Percentiles rank a stretch among this genome's conserved stretches.
Conservation (phyloP, 2,113 vertebrate species). For the Axis porcinus region DNA sequence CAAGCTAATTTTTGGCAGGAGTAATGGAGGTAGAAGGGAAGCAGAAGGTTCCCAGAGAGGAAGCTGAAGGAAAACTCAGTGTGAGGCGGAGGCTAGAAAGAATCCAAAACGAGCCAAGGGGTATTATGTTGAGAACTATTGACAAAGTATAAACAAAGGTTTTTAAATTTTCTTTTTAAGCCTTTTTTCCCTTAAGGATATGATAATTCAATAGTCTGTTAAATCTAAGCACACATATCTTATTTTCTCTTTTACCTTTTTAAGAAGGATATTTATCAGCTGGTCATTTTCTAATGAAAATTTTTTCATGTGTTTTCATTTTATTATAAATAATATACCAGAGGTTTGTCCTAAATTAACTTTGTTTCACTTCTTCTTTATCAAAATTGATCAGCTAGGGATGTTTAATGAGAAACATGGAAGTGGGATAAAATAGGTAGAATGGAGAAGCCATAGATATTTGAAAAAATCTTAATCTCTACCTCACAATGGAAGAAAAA, state of each 20-base stretch:
- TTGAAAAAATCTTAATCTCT: background rate
- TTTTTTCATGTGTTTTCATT: background rate
- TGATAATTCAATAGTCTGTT: background rate
- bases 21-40: background rate
- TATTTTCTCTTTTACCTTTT: background rate
- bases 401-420: background rate
- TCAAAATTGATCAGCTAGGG: background rate
- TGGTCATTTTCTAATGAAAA: background rate
- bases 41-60: background rate
- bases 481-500: background rate
- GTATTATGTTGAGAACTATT: background rate
- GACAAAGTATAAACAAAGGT: background rate
- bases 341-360: background rate
- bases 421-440: background rate
- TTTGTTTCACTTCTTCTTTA: background rate
- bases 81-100: background rate
- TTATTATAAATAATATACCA: background rate
- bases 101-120: conserved; percentile 4
- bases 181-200: background rate
- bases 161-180: background rate
- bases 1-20: background rate
- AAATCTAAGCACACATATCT: background rate
- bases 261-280: background rate
- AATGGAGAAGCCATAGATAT: background rate
- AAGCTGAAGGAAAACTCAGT: background rate